These are phyloP conservation scores for Aphaenogaster ashmeadi DNA, from an alignment of 1,140 invertebrate genomes.

Conservation along the genomic window DNA sequence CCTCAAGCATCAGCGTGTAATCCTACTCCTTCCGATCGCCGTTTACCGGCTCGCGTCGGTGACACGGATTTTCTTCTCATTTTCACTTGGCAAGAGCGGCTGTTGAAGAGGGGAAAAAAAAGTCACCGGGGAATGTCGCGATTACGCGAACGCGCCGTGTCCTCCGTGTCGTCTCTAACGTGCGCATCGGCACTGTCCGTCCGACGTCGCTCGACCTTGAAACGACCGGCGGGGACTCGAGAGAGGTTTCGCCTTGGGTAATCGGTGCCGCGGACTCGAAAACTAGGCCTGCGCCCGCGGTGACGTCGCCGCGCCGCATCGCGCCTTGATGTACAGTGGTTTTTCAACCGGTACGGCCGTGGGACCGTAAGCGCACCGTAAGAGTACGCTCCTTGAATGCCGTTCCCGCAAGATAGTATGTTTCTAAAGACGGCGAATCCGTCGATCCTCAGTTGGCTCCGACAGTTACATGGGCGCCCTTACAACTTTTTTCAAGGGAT, in stretches of 20 bases:
- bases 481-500: too few species aligned
- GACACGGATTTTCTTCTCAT: slow-evolving; percentile 30
- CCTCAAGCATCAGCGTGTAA: background rate
- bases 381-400: background rate
- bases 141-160: slow-evolving; percentile 31
- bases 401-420: background rate
- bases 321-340: slow-evolving; percentile 6
- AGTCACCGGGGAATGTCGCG: background rate
- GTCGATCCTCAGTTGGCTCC: background rate
- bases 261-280: slow-evolving; percentile 78
- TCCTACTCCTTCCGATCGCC: background rate
- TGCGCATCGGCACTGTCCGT: background rate
- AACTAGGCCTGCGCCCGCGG: slow-evolving; percentile 76
- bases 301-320: slow-evolving; percentile 70
- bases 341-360: slow-evolving; percentile 9
- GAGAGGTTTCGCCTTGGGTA: slow-evolving; percentile 77
- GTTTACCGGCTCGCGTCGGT: background rate
- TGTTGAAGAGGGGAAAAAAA: background rate
- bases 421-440: background rate
- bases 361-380: background rate
- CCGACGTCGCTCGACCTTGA: slow-evolving; percentile 71
- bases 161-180: slow-evolving; percentile 13
- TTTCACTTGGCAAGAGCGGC: background rate
- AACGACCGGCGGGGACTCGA: slow-evolving; percentile 68
- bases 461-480: background rate